Evolutionary conservation across 2,888 invertebrate genomes (phyloP), one percentile per base, ranked within the genome.

Genomic region (Agrypnus murinus): DNA sequence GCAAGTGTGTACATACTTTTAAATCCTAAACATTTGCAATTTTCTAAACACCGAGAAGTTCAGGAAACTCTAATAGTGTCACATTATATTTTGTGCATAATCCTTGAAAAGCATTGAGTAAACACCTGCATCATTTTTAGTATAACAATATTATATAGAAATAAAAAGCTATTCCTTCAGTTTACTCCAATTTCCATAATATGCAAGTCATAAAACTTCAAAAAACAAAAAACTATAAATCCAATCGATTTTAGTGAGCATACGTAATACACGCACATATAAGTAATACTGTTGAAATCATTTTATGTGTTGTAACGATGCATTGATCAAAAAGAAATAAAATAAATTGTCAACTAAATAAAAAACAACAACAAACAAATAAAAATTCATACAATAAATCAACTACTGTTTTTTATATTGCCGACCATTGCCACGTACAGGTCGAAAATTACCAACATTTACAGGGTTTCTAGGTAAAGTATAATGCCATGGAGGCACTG

Each of bases 31-130:
- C 59, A 69, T 65, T 68, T 69, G 65, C 58, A 48, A 69, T 40
- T 65, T 69, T 36, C 69, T 69, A 69, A 65, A 69, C 69, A 69
- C 59, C 69, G 43, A 69, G 69, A 69, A 57, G 38, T 63, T 69
- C 32, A 69, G 34, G 57, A 69, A 65, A 65, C 36, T 69, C 65
- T 65, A 69, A 60, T 17, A 68, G 69, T 69, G 65, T 65, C 64
- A 69, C 65, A 69, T 31, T 32, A 25, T 43, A 32, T 50, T 67
- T 62, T 68, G 69, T 69, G 69, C 69, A 64, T 58, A 69, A 57
- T 59, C 64, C 40, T 69, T 55, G 36, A 36, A 62, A 63, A 58
- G 58, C 58, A 14, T 69, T 59, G 46, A 55, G 45, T 65, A 69
- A 59, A 69, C 69, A 69, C 69, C 60, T 65, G 64, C 64, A 65